Conservation (phyloP, 2,888 invertebrate genomes). For the Campaea margaritaria region DNA sequence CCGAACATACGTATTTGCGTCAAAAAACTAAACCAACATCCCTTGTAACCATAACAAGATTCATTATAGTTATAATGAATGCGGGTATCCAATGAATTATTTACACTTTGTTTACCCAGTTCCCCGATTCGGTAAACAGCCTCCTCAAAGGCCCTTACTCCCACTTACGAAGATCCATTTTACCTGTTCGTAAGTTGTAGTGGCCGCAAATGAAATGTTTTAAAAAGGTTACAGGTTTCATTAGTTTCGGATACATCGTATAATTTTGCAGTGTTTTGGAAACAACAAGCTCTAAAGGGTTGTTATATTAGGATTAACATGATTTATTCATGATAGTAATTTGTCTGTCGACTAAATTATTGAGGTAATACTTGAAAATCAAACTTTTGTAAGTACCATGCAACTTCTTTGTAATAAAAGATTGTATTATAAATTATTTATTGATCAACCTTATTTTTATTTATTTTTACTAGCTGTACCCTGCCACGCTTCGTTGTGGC, state of each 20-base stretch:
- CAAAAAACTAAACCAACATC: slow-evolving; percentile 9
- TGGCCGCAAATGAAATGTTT: slow-evolving; percentile 28
- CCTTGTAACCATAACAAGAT: slow-evolving; percentile 18
- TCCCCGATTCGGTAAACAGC: slow-evolving; percentile 21
- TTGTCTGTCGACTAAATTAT: slow-evolving; percentile 7
- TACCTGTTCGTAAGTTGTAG: slow-evolving; percentile 13
- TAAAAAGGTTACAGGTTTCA: slow-evolving; percentile 27
- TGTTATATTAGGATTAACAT: slow-evolving; percentile 38
- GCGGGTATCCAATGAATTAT: slow-evolving; percentile 61
- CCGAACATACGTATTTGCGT: too few species aligned
- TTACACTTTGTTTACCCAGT: slow-evolving; percentile 47
- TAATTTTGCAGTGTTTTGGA: slow-evolving; percentile 30
- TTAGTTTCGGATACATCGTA: slow-evolving; percentile 35
- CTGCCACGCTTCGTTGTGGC: too few species aligned
- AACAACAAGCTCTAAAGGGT: slow-evolving; percentile 24
- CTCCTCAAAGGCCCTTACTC: slow-evolving; percentile 9
- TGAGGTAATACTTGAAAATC: not conserved
- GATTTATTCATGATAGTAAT: slow-evolving; percentile 29
- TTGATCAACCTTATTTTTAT: too few species aligned
- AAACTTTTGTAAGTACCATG: not conserved
- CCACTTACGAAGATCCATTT: slow-evolving; percentile 7
- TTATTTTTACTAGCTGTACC: too few species aligned
- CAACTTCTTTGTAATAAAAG: too few species aligned
- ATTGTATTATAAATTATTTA: too few species aligned
- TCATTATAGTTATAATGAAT: slow-evolving; percentile 55